Evolutionary conservation across 2,888 invertebrate species (phyloP), one percentile per base, ranked within the genome.

Genomic region (Napeogenes sylphis): DNA sequence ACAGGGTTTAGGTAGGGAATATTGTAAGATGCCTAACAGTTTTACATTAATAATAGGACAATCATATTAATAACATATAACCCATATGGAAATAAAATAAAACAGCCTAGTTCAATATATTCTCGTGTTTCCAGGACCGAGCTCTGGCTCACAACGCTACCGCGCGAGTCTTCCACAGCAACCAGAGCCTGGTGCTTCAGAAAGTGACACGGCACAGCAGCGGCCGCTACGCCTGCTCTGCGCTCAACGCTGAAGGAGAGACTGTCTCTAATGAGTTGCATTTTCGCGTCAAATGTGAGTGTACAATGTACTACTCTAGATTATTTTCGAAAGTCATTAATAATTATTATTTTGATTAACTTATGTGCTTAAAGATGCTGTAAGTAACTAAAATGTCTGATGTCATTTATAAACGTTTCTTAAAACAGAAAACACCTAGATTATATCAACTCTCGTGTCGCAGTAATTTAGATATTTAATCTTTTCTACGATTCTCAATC

Each of bases 131-230:
- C 5, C 92, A 97, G 97, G 95, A 95, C 68, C 92, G 94, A 59
- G 91, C 94, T 68, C 87, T 97, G 75, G 95, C 94, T 73, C 96
- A 97, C 91, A 97, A 97, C 87, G 94, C 95, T 75, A 94, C 96
- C 56, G 96, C 96, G 61, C 93, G 97, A 69, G 95, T 97, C 75
- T 96, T 97, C 80, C 94, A 96, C 84, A 96, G 96, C 84, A 97
- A 97, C 92, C 97, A 97, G 89, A 97, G 97, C 82, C 92, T 97
- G 72, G 97, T 97, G 68, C 93, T 97, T 78, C 97, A 97, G 88
- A 95, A 95, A 88, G 96, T 97, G 74, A 96, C 96, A 66, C 92
- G 96, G 70, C 94, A 94, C 83, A 95, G 95, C 82, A 95, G 96
- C 70, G 97, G 97, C 68, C 93, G 94, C 74, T 97, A 97, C 90